A percentile compares a stretch with the other conserved stretches of the same genome.
Evolutionary conservation across 2,113 vertebrate species (phyloP).

Genomic region (Microcebus jonahi): DNA sequence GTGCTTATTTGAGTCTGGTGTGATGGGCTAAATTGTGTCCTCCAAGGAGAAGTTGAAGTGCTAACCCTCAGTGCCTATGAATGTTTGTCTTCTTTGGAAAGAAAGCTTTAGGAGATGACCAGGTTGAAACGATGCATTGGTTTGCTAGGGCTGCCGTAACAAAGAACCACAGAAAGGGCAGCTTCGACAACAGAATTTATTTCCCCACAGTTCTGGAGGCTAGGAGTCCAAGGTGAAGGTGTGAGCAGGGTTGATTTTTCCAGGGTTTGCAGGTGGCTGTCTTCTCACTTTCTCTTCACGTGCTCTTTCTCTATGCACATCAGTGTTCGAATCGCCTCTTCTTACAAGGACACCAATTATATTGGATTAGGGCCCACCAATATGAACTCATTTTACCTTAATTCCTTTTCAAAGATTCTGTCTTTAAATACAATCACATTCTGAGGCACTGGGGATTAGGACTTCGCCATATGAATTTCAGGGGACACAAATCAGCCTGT

Average conservation of each 20-base stretch:
- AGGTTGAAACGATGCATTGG: not conserved
- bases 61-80: not conserved
- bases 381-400: not conserved
- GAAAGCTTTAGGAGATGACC: not conserved
- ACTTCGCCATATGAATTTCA: not conserved
- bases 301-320: not conserved
- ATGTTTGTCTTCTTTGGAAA: not conserved
- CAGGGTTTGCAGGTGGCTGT: not conserved
- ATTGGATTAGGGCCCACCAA: not conserved
- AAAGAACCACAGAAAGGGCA: not conserved
- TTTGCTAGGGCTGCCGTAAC: not conserved
- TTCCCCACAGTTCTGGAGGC: not conserved
- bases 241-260: not conserved
- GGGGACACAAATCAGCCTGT: not conserved
- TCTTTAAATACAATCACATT: not conserved
- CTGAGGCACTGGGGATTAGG: not conserved
- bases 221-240: not conserved
- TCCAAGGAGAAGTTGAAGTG: not conserved
- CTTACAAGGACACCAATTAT: not conserved
- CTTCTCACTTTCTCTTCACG: not conserved
- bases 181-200: not conserved
- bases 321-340: not conserved
- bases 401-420: not conserved
- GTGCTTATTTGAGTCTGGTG: not conserved
- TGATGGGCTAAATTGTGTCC: not conserved